phyloP scores from a whole-genome alignment of 2,888 invertebrate species.

The Macaria notata region DNA sequence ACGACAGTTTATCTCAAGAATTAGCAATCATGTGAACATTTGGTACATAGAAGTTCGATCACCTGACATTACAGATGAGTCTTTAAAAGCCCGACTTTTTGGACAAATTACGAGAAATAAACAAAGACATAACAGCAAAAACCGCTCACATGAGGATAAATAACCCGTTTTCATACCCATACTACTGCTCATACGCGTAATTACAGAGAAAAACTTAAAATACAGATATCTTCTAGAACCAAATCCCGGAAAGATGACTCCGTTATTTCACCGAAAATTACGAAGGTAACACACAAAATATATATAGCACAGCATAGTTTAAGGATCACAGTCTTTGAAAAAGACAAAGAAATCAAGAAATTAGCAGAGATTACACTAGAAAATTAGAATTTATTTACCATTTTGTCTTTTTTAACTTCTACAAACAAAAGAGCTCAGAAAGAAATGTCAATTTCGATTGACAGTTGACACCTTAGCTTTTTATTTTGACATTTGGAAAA shows the following conservation, averaged over 20 bases:
- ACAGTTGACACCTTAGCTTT: no score
- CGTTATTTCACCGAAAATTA: constrained; percentile 41
- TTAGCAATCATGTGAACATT: constrained; percentile 53
- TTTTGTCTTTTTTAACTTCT: constrained; percentile 49
- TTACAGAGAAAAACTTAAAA: constrained; percentile 19
- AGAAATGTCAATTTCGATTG: no score
- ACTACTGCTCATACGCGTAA: constrained; percentile 10
- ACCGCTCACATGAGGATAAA: not conserved
- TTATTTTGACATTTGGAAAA: no score
- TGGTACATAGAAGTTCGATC: constrained; percentile 33
- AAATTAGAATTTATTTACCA: constrained; percentile 68
- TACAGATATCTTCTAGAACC: constrained; percentile 26
- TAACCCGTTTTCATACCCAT: constrained; percentile 37
- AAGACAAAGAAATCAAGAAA: constrained; percentile 12
- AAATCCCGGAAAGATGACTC: constrained; percentile 32
- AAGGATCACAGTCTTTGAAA: constrained; percentile 9
- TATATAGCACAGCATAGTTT: constrained; percentile 30
- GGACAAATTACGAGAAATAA: constrained; percentile 7
- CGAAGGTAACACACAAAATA: constrained; percentile 50
- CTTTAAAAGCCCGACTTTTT: constrained; percentile 15
- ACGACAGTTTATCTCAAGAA: constrained; percentile 35
- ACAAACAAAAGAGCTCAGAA: constrained; percentile 40
- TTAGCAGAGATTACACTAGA: constrained; percentile 48
- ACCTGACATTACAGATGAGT: constrained; percentile 42
- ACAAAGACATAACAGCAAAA: not conserved